phyloP scores from a whole-genome alignment of 2,888 invertebrate species.

The Dryococelus australis region DNA sequence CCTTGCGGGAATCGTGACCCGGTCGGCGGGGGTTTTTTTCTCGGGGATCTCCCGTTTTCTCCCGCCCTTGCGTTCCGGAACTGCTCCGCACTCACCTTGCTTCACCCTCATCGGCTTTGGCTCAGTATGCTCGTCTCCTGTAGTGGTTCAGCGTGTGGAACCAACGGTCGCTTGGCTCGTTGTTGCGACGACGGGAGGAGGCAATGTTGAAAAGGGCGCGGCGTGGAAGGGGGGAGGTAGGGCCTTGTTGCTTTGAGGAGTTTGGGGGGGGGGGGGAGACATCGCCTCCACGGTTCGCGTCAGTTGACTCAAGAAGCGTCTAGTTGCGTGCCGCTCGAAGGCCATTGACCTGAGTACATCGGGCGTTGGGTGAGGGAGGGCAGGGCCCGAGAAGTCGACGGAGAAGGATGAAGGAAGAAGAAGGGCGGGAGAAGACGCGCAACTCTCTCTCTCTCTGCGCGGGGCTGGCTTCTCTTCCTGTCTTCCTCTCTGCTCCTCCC shows the following conservation, averaged over 20 bases:
- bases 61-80: too few relatives aligned
- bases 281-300: conserved; percentile 28
- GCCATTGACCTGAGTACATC: conserved; percentile 20
- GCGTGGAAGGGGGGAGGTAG: not conserved
- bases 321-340: conserved; percentile 29
- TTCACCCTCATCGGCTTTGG: too few relatives aligned
- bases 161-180: not conserved
- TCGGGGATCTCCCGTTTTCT: too few relatives aligned
- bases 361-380: conserved; percentile 16
- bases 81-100: too few relatives aligned
- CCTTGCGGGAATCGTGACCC: too few relatives aligned
- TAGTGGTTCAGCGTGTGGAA: too few relatives aligned
- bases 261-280: not conserved
- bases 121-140: too few relatives aligned
- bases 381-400: not conserved
- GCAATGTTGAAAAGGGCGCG: not conserved
- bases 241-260: too few relatives aligned
- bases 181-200: not conserved
- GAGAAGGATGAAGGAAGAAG: not conserved
- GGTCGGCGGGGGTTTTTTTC: too few relatives aligned
- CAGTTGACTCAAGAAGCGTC: conserved; percentile 30
- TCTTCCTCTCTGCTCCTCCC: not conserved
- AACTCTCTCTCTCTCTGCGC: not conserved
- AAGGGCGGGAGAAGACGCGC: not conserved
- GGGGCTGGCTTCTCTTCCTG: not conserved